Conservation (phyloP, 1,140 invertebrate genomes). For the Copidosoma floridanum region DNA sequence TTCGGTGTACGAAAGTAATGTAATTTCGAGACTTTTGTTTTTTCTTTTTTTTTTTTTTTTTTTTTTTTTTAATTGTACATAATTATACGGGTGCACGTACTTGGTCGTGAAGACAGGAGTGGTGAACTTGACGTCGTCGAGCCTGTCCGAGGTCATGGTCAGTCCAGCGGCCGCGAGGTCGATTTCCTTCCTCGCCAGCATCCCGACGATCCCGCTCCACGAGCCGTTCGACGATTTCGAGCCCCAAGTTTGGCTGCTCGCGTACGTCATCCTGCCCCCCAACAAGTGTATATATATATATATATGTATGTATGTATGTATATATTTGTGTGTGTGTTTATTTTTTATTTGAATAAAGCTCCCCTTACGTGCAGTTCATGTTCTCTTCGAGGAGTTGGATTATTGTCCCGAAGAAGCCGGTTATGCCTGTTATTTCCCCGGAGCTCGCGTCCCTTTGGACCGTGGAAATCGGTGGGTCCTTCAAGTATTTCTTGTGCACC, state of each 20-base stretch:
- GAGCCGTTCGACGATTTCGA: conserved; percentile 36
- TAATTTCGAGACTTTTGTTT: too few relatives aligned
- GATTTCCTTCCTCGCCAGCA: conserved; percentile 36
- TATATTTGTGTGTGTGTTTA: too few relatives aligned
- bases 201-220: conserved; percentile 44
- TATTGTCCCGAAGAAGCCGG: conserved; percentile 50
- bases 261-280: conserved; percentile 1
- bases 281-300: too few relatives aligned
- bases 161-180: conserved; percentile 49
- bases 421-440: conserved; percentile 38
- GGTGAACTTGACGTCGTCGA: conserved; percentile 46
- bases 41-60: too few relatives aligned
- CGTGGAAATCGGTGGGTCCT: conserved; percentile 50
- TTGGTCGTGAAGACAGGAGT: conserved; percentile 48
- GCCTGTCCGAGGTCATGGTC: conserved; percentile 46
- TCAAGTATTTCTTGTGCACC: background rate
- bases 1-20: too few relatives aligned
- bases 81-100: too few relatives aligned
- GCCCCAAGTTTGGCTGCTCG: conserved; percentile 42
- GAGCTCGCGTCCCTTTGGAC: conserved; percentile 33
- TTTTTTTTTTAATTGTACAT: too few relatives aligned
- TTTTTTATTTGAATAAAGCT: too few relatives aligned
- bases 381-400: conserved; percentile 45
- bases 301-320: too few relatives aligned
- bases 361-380: conserved; percentile 52